Conservation (phyloP, 2,113 vertebrate species). For the Chaenocephalus aceratus region DNA sequence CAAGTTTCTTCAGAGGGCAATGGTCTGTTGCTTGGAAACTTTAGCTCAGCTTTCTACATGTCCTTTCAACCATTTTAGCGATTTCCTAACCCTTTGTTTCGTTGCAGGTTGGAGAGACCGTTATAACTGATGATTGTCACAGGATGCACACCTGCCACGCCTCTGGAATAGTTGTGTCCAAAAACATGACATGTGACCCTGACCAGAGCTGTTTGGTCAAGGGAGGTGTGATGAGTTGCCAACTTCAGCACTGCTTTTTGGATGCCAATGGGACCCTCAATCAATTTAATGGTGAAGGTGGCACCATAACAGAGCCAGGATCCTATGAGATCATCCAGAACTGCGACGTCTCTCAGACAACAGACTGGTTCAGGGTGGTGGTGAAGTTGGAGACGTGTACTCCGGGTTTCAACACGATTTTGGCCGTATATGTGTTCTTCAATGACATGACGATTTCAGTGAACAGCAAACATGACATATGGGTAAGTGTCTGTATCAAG, state of each 20-base stretch:
- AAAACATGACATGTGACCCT: constrained; percentile 45
- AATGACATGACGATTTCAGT: constrained; percentile 54
- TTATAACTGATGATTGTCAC: constrained; percentile 59
- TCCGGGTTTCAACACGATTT: not conserved
- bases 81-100: not conserved
- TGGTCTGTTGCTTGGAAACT: no score
- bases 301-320: constrained; percentile 46
- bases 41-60: no score
- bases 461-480: constrained; percentile 44
- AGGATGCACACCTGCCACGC: constrained; percentile 48
- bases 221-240: constrained; percentile 52
- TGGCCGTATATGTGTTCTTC: constrained; percentile 63
- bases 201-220: constrained; percentile 52
- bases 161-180: constrained; percentile 45
- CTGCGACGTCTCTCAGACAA: constrained; percentile 20
- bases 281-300: constrained; percentile 50
- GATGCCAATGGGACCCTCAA: constrained; percentile 48
- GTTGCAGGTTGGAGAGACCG: constrained; percentile 51
- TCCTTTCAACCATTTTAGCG: not conserved
- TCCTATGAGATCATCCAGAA: constrained; percentile 62
- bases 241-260: constrained; percentile 59
- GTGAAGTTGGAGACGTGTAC: constrained; percentile 55
- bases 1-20: no score
- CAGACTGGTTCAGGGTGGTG: constrained; percentile 75
- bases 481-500: constrained; percentile 55